A percentile compares a stretch with the other conserved stretches of the same genome.
These are phyloP conservation scores for Brachycybe producta DNA, from an alignment of 2,888 invertebrate species.

Conservation along the genomic window DNA sequence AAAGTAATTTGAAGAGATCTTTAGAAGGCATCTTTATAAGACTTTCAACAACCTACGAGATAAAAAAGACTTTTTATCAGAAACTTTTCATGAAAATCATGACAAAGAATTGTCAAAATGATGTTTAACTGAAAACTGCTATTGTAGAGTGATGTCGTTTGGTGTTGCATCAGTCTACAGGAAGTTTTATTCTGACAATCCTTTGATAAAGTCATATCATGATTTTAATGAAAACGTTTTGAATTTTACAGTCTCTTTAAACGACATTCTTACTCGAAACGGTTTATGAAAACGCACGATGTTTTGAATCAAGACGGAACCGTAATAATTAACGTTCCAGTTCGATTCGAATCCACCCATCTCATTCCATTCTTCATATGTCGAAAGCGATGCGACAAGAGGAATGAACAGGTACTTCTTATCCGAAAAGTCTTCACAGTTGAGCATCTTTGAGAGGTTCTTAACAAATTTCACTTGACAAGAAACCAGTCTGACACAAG, in stretches of 20 bases:
- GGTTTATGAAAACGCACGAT: constrained; percentile 1
- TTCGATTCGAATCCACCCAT: neutral
- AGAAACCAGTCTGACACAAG: neutral
- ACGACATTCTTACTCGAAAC: neutral
- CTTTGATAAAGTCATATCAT: too few species aligned
- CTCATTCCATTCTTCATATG: neutral
- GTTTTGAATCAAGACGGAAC: neutral
- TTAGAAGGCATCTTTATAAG: neutral
- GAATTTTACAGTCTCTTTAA: too few species aligned
- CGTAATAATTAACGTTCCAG: neutral
- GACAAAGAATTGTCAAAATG: too few species aligned
- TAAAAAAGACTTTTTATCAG: neutral
- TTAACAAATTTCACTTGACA: neutral
- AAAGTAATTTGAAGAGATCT: neutral
- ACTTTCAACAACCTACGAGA: neutral
- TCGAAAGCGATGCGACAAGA: neutral
- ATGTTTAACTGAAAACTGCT: too few species aligned
- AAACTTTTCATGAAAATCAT: too few species aligned
- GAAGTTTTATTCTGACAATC: too few species aligned
- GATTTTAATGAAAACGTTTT: too few species aligned
- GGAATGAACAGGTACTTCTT: constrained; percentile 4
- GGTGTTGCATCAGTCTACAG: too few species aligned
- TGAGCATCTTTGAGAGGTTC: neutral
- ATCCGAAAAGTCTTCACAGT: neutral
- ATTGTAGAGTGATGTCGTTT: too few species aligned